A percentile compares a stretch with the other conserved stretches of the same genome.
Conservation (phyloP, 2,888 invertebrate species). For the Drosophila demipolita region DNA sequence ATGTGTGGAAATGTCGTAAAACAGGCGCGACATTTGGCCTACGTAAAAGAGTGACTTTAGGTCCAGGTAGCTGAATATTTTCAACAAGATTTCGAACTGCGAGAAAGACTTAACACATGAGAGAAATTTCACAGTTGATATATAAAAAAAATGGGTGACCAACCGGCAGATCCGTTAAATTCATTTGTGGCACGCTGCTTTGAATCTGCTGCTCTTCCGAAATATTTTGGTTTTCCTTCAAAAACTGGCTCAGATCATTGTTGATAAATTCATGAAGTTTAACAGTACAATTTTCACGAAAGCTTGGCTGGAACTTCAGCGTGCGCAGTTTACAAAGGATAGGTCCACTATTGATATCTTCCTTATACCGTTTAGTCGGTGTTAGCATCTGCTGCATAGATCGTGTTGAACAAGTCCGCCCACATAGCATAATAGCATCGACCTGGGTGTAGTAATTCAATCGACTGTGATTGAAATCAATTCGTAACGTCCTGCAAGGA, state of each 20-base stretch:
- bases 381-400: constrained; percentile 71
- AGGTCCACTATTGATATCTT: constrained; percentile 69
- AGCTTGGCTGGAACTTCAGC: constrained; percentile 82
- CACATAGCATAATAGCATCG: constrained; percentile 93
- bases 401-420: constrained; percentile 85
- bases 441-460: constrained; percentile 94
- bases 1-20: constrained; percentile 90
- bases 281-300: constrained; percentile 76
- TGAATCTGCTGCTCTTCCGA: constrained; percentile 16
- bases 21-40: constrained; percentile 91
- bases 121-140: constrained; percentile 10
- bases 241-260: constrained; percentile 83
- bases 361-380: constrained; percentile 9
- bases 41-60: constrained; percentile 91
- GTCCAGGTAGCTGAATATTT: constrained; percentile 92
- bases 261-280: constrained; percentile 82
- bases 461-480: constrained; percentile 94
- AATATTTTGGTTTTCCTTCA: constrained; percentile 59
- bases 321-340: constrained; percentile 83
- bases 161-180: constrained; percentile 85
- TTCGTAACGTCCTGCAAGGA: constrained; percentile 88
- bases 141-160: constrained; percentile 26
- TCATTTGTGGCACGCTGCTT: constrained; percentile 24
- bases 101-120: constrained; percentile 76
- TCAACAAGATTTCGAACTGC: constrained; percentile 93